These are phyloP conservation scores for Pristionchus maxplancki DNA, from an alignment of 2,888 invertebrate species.

Conservation along the genomic window DNA sequence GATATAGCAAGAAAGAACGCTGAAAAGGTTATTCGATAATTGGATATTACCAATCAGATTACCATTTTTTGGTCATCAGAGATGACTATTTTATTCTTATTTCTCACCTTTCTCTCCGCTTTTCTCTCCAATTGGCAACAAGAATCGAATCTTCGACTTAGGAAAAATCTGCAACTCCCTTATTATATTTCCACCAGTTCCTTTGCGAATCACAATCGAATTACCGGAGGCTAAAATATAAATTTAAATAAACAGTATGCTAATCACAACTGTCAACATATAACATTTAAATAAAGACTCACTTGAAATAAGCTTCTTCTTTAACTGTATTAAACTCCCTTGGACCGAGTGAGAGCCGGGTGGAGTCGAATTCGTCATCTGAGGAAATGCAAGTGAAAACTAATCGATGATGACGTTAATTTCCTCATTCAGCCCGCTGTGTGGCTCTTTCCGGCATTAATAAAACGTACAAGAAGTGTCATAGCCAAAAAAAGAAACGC, in stretches of 20 bases:
- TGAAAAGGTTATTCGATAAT: background rate
- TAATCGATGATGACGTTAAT: background rate
- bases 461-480: no score
- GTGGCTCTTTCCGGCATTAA: no score
- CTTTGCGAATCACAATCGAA: background rate
- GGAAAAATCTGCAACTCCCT: background rate
- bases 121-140: background rate
- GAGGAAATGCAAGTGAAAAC: no score
- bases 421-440: no score
- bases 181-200: background rate
- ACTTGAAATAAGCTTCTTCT: background rate
- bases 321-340: background rate
- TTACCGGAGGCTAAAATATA: background rate
- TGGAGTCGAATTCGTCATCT: background rate
- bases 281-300: background rate
- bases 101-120: background rate
- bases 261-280: no score
- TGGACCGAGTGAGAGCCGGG: background rate
- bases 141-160: background rate
- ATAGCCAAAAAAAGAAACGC: no score
- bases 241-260: no score
- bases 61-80: no score
- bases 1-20: background rate
- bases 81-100: no score
- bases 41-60: no score